Evolutionary conservation across 2,113 vertebrate species (phyloP).

Genomic region (Hypanus sabinus): DNA sequence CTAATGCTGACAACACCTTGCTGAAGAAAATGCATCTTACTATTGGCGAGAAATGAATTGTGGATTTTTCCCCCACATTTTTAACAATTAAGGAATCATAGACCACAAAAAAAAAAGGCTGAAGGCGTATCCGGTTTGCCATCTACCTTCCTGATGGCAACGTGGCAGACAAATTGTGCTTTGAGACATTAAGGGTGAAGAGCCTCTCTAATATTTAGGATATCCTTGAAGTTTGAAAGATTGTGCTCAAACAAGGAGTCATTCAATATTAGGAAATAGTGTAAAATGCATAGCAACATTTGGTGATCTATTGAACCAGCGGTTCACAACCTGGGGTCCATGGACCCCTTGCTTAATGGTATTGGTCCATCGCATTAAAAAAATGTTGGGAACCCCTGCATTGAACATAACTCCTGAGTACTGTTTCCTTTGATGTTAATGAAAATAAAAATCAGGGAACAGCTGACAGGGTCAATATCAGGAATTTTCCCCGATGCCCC

Average conservation of each 20-base stretch:
- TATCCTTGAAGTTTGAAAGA: not conserved
- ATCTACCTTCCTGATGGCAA: not conserved
- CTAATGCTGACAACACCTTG: conserved; percentile 35
- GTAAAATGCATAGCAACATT: not conserved
- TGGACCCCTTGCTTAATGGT: no score
- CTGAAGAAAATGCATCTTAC: conserved; percentile 23
- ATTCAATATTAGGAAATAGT: not conserved
- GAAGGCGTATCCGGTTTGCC: no score
- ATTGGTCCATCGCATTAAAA: no score
- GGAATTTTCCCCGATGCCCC: not conserved
- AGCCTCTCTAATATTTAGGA: not conserved
- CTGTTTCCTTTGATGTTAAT: not conserved
- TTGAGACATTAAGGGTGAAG: not conserved
- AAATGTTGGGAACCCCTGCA: no score
- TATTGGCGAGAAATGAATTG: not conserved
- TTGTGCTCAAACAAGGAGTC: not conserved
- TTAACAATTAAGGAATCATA: not conserved
- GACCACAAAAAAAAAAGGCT: not conserved
- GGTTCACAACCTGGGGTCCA: no score
- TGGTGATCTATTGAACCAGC: not conserved
- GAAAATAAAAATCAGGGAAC: not conserved
- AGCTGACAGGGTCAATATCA: not conserved
- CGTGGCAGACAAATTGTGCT: not conserved
- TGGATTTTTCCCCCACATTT: not conserved
- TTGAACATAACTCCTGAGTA: not conserved